Evolutionary conservation across 2,888 invertebrate species (phyloP).

Genomic region (Hypomecis atomaria): DNA sequence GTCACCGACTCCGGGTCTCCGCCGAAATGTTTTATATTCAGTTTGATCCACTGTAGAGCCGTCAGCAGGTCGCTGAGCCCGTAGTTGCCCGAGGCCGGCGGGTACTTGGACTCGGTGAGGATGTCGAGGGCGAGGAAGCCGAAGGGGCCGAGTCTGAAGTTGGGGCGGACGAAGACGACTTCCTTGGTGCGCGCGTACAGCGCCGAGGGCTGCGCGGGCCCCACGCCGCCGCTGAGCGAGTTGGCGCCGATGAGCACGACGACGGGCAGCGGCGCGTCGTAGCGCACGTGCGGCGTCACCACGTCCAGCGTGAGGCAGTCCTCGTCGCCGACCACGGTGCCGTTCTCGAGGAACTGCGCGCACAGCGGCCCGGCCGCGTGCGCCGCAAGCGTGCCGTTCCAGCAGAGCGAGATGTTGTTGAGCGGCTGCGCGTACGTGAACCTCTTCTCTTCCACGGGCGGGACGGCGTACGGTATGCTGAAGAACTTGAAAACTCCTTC

Average conservation of each 20-base stretch:
- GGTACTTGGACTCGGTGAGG: conserved; percentile 88
- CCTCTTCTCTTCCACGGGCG: conserved; percentile 88
- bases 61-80: conserved; percentile 92
- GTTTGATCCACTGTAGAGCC: conserved; percentile 91
- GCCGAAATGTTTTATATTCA: conserved; percentile 93
- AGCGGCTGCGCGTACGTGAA: conserved; percentile 89
- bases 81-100: conserved; percentile 93
- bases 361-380: conserved; percentile 88
- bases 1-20: conserved; percentile 92
- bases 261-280: conserved; percentile 91
- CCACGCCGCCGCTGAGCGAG: conserved; percentile 90
- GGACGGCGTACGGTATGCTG: conserved; percentile 92
- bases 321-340: conserved; percentile 88
- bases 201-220: conserved; percentile 90
- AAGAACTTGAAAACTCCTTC: conserved; percentile 92
- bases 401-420: conserved; percentile 88
- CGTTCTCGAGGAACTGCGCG: conserved; percentile 88
- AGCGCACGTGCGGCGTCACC: conserved; percentile 91
- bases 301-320: conserved; percentile 94
- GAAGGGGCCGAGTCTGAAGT: conserved; percentile 91
- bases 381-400: conserved; percentile 89
- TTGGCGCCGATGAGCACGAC: conserved; percentile 93
- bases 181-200: conserved; percentile 90
- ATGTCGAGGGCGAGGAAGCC: conserved; percentile 92
- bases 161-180: conserved; percentile 94